Evolutionary conservation across 2,113 vertebrate genomes (phyloP).

Genomic region (Craseonycteris thonglongyai): DNA sequence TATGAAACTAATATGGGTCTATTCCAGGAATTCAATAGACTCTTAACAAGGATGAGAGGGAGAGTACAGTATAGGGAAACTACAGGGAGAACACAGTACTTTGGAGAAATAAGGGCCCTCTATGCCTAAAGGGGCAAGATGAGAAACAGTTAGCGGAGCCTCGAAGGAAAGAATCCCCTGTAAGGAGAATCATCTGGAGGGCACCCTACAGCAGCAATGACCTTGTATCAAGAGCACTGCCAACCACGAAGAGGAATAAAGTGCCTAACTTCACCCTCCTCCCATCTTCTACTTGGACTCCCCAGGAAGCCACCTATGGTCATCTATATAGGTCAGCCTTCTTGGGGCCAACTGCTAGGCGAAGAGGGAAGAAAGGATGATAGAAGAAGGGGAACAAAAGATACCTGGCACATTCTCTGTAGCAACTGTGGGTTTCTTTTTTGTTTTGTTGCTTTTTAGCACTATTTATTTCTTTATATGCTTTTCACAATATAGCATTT

Average conservation of each 20-base stretch:
- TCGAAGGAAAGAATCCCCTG: neutral
- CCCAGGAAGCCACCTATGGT: neutral
- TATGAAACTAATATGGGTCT: neutral
- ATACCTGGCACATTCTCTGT: neutral
- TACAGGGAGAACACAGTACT: neutral
- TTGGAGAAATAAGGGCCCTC: neutral
- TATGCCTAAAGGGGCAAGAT: neutral
- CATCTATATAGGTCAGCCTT: neutral
- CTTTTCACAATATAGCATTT: neutral
- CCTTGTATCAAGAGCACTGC: neutral
- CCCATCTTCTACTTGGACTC: neutral
- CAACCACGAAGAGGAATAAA: neutral
- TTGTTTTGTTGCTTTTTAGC: neutral
- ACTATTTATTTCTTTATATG: neutral
- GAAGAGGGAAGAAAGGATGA: neutral
- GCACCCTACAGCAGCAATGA: neutral
- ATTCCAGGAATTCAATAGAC: neutral
- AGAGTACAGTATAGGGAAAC: neutral
- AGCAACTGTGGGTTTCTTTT: neutral
- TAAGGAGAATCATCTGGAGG: neutral
- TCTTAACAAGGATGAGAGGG: neutral
- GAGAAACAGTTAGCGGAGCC: neutral
- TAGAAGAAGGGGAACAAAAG: neutral
- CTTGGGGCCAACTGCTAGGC: neutral
- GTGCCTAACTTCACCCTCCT: neutral